Conservation (phyloP, 2,888 invertebrate species). For the Salticus scenicus region DNA sequence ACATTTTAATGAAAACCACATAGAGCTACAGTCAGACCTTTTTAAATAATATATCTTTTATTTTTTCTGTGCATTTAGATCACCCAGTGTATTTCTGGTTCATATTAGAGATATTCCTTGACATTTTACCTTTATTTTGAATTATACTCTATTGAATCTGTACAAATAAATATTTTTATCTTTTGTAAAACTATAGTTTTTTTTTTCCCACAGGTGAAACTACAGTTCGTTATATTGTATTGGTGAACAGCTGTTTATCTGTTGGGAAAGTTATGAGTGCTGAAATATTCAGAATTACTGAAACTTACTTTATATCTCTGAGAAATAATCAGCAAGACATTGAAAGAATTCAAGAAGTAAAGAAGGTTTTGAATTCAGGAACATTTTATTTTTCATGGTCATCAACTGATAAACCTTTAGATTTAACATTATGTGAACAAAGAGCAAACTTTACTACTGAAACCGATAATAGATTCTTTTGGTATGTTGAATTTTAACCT, state of each 20-base stretch:
- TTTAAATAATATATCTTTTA: too few relatives aligned
- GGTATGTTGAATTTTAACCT: conserved; percentile 80
- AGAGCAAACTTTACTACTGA: conserved; percentile 85
- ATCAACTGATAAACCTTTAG: conserved; percentile 81
- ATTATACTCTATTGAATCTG: too few relatives aligned
- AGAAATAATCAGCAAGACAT: conserved; percentile 75
- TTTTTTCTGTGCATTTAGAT: too few relatives aligned
- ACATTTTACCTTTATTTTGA: too few relatives aligned
- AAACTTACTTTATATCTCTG: conserved; percentile 91
- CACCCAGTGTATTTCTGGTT: too few relatives aligned
- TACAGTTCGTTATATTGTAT: conserved; percentile 87
- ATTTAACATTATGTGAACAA: conserved; percentile 96
- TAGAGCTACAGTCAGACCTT: too few relatives aligned
- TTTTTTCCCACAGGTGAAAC: conserved; percentile 75
- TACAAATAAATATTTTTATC: too few relatives aligned
- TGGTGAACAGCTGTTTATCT: conserved; percentile 96
- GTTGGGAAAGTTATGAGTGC: conserved; percentile 96
- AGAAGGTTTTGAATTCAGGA: conserved; percentile 90
- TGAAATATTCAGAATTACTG: conserved; percentile 95
- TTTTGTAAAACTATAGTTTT: too few relatives aligned
- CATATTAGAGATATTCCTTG: too few relatives aligned
- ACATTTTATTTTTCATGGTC: conserved; percentile 98
- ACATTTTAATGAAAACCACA: too few relatives aligned
- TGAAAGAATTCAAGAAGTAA: conserved; percentile 76
- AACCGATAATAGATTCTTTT: conserved; percentile 97